Percentiles rank a stretch among this genome's conserved stretches.
These are phyloP conservation scores for Spisula solida DNA, from an alignment of 2,888 invertebrate genomes.

Conservation along the genomic window DNA sequence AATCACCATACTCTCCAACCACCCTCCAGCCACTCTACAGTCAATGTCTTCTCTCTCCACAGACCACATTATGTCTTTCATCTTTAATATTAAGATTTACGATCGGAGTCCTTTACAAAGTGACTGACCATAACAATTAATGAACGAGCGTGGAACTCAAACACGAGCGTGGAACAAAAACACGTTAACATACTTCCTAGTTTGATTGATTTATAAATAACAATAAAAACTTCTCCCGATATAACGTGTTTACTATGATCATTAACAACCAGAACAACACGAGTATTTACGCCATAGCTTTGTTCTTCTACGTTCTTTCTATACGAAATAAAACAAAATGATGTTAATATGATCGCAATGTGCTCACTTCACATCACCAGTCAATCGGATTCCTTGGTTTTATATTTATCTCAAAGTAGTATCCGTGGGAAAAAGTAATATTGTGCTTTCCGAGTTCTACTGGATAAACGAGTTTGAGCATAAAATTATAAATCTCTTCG, in stretches of 20 bases:
- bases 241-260: not conserved
- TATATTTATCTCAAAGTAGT: constrained; percentile 12
- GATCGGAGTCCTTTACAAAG: not conserved
- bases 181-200: not conserved
- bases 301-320: constrained; percentile 7
- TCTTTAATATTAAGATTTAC: constrained; percentile 37
- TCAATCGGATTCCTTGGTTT: constrained; percentile 19
- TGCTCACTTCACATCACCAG: constrained; percentile 1
- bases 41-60: constrained; percentile 27
- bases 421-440: constrained; percentile 41
- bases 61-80: constrained; percentile 32
- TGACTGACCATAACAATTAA: constrained; percentile 39
- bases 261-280: not conserved
- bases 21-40: no score
- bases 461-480: not conserved
- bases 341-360: constrained; percentile 20
- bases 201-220: constrained; percentile 6
- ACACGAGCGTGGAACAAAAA: not conserved
- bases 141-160: not conserved
- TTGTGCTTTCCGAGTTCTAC: not conserved
- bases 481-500: constrained; percentile 43
- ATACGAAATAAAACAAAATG: constrained; percentile 3
- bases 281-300: not conserved
- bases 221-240: not conserved
- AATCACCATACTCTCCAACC: constrained; percentile 35